Base-by-base conservation (phyloP, 2,113 vertebrate genomes). In the Egretta garzetta region DNA sequence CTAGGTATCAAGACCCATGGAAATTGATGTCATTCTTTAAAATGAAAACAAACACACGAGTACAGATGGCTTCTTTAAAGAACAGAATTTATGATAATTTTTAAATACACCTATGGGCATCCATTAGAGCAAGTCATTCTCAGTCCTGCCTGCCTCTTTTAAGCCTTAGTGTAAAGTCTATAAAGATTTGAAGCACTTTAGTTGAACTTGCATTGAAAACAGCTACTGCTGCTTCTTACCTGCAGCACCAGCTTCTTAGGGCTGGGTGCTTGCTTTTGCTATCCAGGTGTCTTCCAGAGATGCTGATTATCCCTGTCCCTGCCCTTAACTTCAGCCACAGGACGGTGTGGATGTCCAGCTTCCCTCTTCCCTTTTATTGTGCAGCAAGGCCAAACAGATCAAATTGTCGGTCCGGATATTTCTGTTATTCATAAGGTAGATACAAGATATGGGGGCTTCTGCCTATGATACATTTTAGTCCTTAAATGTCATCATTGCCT, bases 311-410 rank as follows among this genome's bases (percentile, higher is more conserved):
- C 63, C 59, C 63, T 63, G 22, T 59, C n/a, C 55, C 35, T 62
- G 33, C 37, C 50, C 37, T 11, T 66, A 56, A 35, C 56, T 74
- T 83, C 32, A 81, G 37, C 28, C 32, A 47, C 45, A 43, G 6
- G 5, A 58, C 1, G 1, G 8, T 0, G 0, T 50, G 21, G 13
- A 24, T 64, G 8, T 68, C 59, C 0, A 0, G 15, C 45, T 58
- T 83, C 27, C 53, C 19, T 68, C 30, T 62, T 47, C 24, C 49
- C 45, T 88, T 77, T 52, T 62, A 21, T n/a, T 50, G 8, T 62
- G n/a, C 33, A 84, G 24, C 28, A 60, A 58, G 20, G 14, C 68
- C 59, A 74, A 47, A 66, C 22, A 58, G 68, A 74, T 86, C 32
- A 56, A 58, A 50, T 56, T 59, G 24, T 15, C 58, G 19, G 3